Conservation (phyloP, 2,113 vertebrate species). For the Brevimyrus niger region DNA sequence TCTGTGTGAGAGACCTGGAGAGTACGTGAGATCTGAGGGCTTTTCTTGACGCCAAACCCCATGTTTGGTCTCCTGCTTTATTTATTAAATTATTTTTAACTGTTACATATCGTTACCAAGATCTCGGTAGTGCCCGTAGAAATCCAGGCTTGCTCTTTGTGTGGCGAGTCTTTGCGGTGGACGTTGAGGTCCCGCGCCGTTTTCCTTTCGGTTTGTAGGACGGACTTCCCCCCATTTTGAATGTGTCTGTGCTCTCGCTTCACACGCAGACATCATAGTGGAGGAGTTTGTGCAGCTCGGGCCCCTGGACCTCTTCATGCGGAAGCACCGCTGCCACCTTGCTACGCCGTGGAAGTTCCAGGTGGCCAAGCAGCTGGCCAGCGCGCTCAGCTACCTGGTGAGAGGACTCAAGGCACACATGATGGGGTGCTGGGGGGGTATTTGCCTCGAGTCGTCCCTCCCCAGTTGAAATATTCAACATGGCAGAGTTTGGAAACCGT, state of each 20-base stretch:
- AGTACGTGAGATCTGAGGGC: constrained; percentile 68
- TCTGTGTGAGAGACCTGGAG: constrained; percentile 85
- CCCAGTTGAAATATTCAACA: not conserved
- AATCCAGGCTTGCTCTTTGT: not conserved
- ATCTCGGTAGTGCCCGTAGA: not conserved
- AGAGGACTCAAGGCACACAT: constrained; percentile 32
- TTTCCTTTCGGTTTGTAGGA: not conserved
- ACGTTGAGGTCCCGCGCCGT: not conserved
- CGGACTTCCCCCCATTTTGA: not conserved
- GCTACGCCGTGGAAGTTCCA: constrained; percentile 92
- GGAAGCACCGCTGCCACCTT: constrained; percentile 67
- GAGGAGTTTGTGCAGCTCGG: constrained; percentile 89
- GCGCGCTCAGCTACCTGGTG: constrained; percentile 93
- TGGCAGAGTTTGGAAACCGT: not conserved
- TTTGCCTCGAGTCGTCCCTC: not conserved
- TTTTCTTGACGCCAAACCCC: not conserved
- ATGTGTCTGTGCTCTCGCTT: not conserved
- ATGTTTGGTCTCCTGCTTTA: not conserved
- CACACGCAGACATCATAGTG: constrained; percentile 84
- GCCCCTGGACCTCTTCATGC: constrained; percentile 89
- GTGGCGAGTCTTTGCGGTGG: not conserved
- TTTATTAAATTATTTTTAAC: not conserved
- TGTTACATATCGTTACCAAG: not conserved
- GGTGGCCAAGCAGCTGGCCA: constrained; percentile 90
- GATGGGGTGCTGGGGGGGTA: not conserved